Conservation (phyloP, 2,113 vertebrate genomes). For the Noctilio leporinus region DNA sequence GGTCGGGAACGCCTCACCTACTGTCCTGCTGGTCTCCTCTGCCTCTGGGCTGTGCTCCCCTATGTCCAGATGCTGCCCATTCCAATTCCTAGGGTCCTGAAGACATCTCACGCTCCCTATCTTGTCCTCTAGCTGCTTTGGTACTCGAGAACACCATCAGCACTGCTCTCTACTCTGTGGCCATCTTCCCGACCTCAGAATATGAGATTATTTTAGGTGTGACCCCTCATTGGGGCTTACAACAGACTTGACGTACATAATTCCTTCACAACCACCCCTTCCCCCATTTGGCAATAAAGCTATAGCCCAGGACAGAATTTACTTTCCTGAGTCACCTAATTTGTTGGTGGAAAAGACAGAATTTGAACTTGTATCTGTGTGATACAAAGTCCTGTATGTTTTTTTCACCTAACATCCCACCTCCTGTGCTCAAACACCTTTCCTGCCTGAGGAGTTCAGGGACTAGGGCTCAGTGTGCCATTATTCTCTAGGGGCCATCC, state of each 20-base stretch:
- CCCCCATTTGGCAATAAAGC: background rate
- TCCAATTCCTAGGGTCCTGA: too few species aligned
- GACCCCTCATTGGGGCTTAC: background rate
- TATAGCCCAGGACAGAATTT: background rate
- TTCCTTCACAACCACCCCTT: background rate
- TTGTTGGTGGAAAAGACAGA: background rate
- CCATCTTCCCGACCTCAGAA: too few species aligned
- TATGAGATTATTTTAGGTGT: background rate
- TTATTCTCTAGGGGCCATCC: background rate
- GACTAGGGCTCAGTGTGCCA: background rate
- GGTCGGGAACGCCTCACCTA: too few species aligned
- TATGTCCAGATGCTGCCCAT: too few species aligned
- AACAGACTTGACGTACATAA: background rate
- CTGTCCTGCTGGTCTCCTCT: too few species aligned
- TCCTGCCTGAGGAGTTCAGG: too few species aligned
- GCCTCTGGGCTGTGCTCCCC: too few species aligned
- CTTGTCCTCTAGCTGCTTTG: too few species aligned
- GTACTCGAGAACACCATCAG: too few species aligned
- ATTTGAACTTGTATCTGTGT: background rate
- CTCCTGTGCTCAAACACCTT: too few species aligned
- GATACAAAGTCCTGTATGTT: background rate
- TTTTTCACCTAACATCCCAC: background rate
- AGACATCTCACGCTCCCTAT: too few species aligned
- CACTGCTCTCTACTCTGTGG: too few species aligned
- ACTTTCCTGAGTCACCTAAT: background rate